A percentile compares a stretch with the other conserved stretches of the same genome.
Conservation (phyloP, 1,140 invertebrate genomes). For the Lasaia peninsularis region DNA sequence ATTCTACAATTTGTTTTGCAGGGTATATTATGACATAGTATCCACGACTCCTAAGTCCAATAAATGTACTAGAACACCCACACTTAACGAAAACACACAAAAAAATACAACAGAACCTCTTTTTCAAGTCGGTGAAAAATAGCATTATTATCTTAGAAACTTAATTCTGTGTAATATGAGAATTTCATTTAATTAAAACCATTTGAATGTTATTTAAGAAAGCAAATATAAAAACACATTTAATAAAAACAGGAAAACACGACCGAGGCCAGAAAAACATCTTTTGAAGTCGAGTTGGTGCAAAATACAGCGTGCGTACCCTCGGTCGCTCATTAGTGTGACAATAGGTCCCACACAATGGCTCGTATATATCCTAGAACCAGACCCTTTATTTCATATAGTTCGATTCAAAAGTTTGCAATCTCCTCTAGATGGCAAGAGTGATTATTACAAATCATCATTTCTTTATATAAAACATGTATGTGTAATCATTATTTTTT, state of each 20-base stretch:
- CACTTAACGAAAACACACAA: too few relatives aligned
- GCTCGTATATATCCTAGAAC: background rate
- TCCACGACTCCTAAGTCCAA: too few relatives aligned
- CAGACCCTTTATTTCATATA: background rate
- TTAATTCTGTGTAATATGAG: too few relatives aligned
- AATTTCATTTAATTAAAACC: too few relatives aligned
- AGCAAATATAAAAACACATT: background rate
- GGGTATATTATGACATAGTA: too few relatives aligned
- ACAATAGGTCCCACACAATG: slow-evolving; percentile 1
- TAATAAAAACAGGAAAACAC: background rate
- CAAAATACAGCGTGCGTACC: slow-evolving; percentile 9
- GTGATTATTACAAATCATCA: background rate
- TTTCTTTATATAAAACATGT: background rate
- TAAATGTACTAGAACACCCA: too few relatives aligned
- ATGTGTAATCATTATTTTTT: too few relatives aligned
- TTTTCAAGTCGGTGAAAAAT: too few relatives aligned
- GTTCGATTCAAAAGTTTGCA: background rate
- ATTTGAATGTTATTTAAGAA: too few relatives aligned
- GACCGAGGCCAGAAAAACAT: slow-evolving; percentile 2
- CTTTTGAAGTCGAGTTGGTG: slow-evolving; percentile 1
- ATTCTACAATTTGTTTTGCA: too few relatives aligned
- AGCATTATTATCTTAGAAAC: too few relatives aligned
- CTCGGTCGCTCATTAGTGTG: slow-evolving; percentile 2
- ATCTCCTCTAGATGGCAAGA: background rate
- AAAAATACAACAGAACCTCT: too few relatives aligned